Base-by-base conservation (phyloP, 2,113 vertebrate genomes). In the Gulo gulo region DNA sequence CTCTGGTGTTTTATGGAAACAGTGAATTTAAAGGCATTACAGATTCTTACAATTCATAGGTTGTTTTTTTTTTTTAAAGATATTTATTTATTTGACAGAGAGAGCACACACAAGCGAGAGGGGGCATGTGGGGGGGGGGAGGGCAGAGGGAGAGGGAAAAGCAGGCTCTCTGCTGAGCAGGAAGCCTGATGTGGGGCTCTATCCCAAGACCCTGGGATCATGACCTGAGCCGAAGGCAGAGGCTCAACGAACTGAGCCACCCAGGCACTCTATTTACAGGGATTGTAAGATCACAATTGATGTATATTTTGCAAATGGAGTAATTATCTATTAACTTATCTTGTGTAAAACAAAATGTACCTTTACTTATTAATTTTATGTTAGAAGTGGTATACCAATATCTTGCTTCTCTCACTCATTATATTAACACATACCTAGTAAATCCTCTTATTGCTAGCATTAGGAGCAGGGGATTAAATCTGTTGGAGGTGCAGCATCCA, bases 261-360 rank as follows among this genome's bases (percentile, higher is more conserved):
- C 23, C 59, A 61, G 59, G 59, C 9, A 11, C 59, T 24, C 23
- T 61, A 73, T 26, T 90, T 36, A 87, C 86, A 61, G 34, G 15
- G 26, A 87, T 42, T 92, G 55, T 67, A 78, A 93, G n/a, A 76
- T 8, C 57, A 97, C 12, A 67, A 7, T 52, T 67, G 65, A 84
- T 80, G 8, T 79, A 31, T 81, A 69, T 85, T 88, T 95, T 88
- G 39, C 45, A 95, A 94, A 59, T 83, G 39, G 10, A 74, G 31
- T 87, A 65, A 76, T 21, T 96, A 80, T 71, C 29, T 88, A 89
- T 61, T 69, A 88, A 78, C 88, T 94, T 86, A 59, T 55, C 34
- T 95, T 42, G 23, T 96, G 29, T 65, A 74, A 87, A 93, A 94
- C 9, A 95, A 79, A 57, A 63, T 18, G 50, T 63, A 61, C 15